Evolutionary conservation across 2,888 invertebrate genomes (phyloP), one percentile per base, ranked within the genome.

Genomic region (Dasypogon diadema): DNA sequence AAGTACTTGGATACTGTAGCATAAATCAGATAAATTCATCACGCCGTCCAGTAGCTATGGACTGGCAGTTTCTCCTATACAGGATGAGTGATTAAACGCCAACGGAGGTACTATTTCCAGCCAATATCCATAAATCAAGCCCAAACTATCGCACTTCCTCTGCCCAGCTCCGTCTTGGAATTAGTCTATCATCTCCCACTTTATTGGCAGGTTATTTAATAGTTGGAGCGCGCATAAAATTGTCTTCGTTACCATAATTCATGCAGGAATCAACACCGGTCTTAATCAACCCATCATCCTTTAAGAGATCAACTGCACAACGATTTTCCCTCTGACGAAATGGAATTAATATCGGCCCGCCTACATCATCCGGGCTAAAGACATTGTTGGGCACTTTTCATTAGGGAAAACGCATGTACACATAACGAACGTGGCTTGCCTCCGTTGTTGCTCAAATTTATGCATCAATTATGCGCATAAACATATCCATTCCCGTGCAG

Each of bases 381-480:
- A 65, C 65, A 65, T n/a, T 24, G 46, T 14, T 46, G 22, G 48
- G 65, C 24, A 22, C 12, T 48, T 65, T 65, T 65, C 46, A 65
- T 65, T 65, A 46, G 24, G 46, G 24, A 24, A 48, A 65, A 65
- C 14, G 24, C 48, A 26, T 46, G 48, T 46, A 26, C 26, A 65
- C 16, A 14, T 21, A 24, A 46, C 34, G 21, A n/a, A n/a, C 37
- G 16, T n/a, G 30, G 54, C 26, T 6, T 34, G 18, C 51, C 70
- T 54, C 34, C 30, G 34, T 34, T 22, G 54, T 30, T 54, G 16
- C 26, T 48, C 18, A 70, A 75, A 77, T 77, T 77, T 77, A 77
- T 77, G 73, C 75, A 73, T 54, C 77, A 77, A 77, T 77, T 77
- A 77, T 77, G 75, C 75, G 60, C 75, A 77, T 77, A 74, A 77